A percentile compares a stretch with the other conserved stretches of the same genome.
These are phyloP conservation scores for Cyanoderma ruficeps DNA, from an alignment of 2,113 vertebrate genomes.

Conservation along the genomic window DNA sequence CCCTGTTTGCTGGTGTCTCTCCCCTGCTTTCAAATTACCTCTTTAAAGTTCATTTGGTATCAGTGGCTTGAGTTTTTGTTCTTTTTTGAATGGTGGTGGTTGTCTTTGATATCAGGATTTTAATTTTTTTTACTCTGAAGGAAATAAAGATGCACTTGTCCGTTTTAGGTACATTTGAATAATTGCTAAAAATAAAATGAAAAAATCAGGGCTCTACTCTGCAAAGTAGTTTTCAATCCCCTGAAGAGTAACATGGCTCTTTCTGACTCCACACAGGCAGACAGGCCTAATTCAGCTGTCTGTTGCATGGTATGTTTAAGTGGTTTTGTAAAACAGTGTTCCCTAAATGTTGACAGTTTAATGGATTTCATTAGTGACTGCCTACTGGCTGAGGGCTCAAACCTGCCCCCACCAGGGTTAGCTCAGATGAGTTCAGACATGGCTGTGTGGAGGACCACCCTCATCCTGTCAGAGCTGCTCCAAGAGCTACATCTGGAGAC, in stretches of 20 bases:
- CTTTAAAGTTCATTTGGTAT: neutral
- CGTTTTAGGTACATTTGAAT: conserved; percentile 26
- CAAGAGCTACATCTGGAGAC: neutral
- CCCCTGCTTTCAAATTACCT: neutral
- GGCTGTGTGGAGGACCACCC: neutral
- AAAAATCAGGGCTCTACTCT: conserved; percentile 2
- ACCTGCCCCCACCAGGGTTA: conserved; percentile 33
- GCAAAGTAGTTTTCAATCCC: conserved; percentile 57
- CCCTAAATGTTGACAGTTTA: conserved; percentile 67
- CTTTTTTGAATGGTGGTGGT: neutral
- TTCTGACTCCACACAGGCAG: conserved; percentile 56
- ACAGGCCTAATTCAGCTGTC: conserved; percentile 65
- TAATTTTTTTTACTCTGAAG: neutral
- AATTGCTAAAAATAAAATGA: conserved; percentile 39
- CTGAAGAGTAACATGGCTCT: conserved; percentile 48
- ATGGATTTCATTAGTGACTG: conserved; percentile 64
- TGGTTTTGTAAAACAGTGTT: conserved; percentile 62
- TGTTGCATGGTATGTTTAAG: conserved; percentile 54
- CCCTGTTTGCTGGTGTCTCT: neutral
- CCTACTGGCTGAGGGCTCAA: neutral
- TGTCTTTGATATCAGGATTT: neutral
- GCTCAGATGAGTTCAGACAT: neutral
- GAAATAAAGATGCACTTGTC: neutral
- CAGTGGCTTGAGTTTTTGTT: neutral
- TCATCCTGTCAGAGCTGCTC: neutral